Conservation (phyloP, 2,797 vertebrate genomes). For the Cercopithecus mitis region DNA sequence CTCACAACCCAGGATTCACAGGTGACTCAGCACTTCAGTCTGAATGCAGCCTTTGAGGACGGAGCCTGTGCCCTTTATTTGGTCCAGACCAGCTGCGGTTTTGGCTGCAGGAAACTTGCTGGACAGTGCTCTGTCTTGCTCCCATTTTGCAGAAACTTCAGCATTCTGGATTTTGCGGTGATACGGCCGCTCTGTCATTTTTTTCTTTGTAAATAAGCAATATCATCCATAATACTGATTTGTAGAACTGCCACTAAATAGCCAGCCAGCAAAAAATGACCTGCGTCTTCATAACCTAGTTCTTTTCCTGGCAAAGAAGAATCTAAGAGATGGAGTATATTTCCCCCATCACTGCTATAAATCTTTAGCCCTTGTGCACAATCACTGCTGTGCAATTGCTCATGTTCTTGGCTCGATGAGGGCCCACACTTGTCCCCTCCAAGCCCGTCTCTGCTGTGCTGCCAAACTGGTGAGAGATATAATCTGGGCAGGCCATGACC, state of each 20-base stretch:
- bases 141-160: neutral
- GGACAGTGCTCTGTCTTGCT: accelerated
- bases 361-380: neutral
- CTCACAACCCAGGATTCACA: accelerated
- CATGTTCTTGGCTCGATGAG: neutral
- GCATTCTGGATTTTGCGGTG: neutral
- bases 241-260: neutral
- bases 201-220: neutral
- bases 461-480: neutral
- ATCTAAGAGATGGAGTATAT: neutral
- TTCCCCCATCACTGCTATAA: neutral
- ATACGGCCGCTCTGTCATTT: neutral
- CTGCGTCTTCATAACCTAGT: neutral
- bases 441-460: neutral
- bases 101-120: neutral
- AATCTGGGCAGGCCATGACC: neutral
- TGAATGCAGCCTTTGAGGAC: neutral
- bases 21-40: accelerated
- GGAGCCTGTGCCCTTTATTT: neutral
- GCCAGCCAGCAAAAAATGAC: neutral
- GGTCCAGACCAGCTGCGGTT: too few relatives aligned
- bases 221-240: neutral
- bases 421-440: neutral
- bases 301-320: neutral
- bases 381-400: neutral